phyloP scores from a whole-genome alignment of 2,113 vertebrate species.

The Aix galericulata region DNA sequence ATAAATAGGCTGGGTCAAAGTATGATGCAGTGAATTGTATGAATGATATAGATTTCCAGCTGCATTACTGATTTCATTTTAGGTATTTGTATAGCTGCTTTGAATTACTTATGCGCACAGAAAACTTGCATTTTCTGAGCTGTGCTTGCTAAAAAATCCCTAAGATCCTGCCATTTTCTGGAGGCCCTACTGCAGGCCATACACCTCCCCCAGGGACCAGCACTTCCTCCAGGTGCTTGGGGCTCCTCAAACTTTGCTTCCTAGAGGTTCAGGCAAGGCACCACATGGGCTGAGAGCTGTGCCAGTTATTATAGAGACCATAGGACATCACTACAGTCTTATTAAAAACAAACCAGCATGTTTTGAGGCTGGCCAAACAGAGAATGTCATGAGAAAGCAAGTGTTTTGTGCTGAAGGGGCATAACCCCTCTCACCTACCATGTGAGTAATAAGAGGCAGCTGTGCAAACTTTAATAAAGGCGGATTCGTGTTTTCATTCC shows the following conservation, averaged over 20 bases:
- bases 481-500: conserved; percentile 4
- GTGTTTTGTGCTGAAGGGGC: rapidly evolving
- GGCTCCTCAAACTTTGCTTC: not conserved
- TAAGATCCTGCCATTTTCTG: not conserved
- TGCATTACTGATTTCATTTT: not conserved
- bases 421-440: not conserved
- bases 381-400: not conserved
- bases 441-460: not conserved
- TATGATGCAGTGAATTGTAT: not conserved
- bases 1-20: not conserved
- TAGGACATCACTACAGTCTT: not conserved
- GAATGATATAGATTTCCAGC: not conserved
- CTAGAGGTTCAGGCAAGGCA: not conserved
- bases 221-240: not conserved
- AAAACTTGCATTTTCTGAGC: not conserved
- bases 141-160: not conserved
- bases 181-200: not conserved
- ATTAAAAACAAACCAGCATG: not conserved
- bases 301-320: not conserved
- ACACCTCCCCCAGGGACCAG: not conserved
- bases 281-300: not conserved
- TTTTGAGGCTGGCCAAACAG: not conserved
- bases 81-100: not conserved
- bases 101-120: not conserved
- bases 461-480: conserved; percentile 21